Evolutionary conservation across 2,113 vertebrate species (phyloP).

Genomic region (Sardina pilchardus): DNA sequence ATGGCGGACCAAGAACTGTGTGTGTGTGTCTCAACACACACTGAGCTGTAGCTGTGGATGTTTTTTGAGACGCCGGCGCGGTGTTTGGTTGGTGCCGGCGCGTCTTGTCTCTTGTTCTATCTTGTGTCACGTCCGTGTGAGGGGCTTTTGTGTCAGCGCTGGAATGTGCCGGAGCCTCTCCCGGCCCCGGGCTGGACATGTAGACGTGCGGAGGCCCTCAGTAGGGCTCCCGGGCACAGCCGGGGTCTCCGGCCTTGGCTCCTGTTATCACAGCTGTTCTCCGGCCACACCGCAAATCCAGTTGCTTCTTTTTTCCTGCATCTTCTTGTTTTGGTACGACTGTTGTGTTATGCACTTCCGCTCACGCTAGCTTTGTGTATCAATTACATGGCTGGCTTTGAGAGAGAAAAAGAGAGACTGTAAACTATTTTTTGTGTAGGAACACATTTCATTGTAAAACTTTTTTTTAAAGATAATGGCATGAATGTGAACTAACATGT

Average conservation of each 20-base stretch:
- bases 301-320: background rate
- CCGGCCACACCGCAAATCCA: background rate
- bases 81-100: conserved; percentile 28
- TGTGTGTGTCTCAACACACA: background rate
- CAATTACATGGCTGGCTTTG: background rate
- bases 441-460: background rate
- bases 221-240: background rate
- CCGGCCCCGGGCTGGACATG: background rate
- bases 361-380: background rate
- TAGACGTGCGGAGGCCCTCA: background rate
- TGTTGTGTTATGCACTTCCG: background rate
- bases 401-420: background rate
- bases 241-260: background rate
- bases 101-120: conserved; percentile 9
- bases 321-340: background rate
- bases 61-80: background rate
- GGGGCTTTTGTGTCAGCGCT: conserved; percentile 14
- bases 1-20: background rate
- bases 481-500: too few relatives aligned
- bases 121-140: conserved; percentile 21
- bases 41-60: background rate
- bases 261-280: conserved; percentile 2
- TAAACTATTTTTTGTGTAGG: background rate
- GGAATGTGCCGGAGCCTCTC: conserved; percentile 31
- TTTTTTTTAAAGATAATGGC: too few relatives aligned